phyloP scores from a whole-genome alignment of 2,888 invertebrate species.

The Ophonus ardosiacus region DNA sequence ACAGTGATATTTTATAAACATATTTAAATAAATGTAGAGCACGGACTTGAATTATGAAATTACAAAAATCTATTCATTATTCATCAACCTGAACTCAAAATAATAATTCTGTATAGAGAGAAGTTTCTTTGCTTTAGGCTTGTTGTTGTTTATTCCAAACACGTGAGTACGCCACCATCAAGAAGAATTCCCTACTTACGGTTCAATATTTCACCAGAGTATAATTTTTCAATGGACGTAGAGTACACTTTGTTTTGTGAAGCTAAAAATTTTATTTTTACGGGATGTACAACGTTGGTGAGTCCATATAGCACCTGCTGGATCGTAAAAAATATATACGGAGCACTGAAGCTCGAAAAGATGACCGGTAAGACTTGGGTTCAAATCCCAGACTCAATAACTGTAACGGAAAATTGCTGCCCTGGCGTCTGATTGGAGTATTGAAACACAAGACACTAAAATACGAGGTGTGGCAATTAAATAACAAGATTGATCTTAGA shows the following conservation, averaged over 20 bases:
- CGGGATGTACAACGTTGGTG: neutral
- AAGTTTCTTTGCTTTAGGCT: neutral
- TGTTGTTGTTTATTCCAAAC: neutral
- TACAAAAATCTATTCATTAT: neutral
- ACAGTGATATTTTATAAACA: constrained; percentile 31
- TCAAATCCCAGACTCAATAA: too few relatives aligned
- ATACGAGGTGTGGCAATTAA: too few relatives aligned
- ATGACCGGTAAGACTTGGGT: too few relatives aligned
- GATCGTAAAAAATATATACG: too few relatives aligned
- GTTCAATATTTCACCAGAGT: neutral
- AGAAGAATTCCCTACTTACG: neutral
- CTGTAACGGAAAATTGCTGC: too few relatives aligned
- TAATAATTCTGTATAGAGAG: neutral
- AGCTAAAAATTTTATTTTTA: neutral
- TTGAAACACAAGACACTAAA: too few relatives aligned
- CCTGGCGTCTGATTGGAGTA: too few relatives aligned
- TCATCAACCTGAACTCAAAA: neutral
- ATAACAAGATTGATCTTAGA: too few relatives aligned
- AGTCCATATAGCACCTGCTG: too few relatives aligned
- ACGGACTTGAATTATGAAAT: neutral
- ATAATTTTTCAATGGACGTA: neutral
- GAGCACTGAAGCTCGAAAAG: too few relatives aligned
- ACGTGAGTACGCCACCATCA: neutral
- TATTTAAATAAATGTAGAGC: constrained; percentile 38
- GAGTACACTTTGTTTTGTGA: neutral